A percentile compares a stretch with the other conserved stretches of the same genome.
Evolutionary conservation across 2,113 vertebrate species (phyloP).

Genomic region (Irena cyanogastra): DNA sequence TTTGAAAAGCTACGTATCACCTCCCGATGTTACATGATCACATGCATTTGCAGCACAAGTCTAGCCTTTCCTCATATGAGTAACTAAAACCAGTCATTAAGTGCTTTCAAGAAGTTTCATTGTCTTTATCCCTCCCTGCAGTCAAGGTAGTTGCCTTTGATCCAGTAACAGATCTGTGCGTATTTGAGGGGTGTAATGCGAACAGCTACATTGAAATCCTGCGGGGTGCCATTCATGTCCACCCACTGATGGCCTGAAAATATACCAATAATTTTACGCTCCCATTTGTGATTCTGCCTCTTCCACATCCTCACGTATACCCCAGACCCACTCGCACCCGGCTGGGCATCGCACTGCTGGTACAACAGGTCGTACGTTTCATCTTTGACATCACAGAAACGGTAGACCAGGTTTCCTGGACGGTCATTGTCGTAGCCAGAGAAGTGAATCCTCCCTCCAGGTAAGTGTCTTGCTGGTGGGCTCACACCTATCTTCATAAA

Average conservation of each 20-base stretch:
- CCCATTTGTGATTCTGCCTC: conserved; percentile 83
- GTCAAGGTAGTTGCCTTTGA: conserved; percentile 94
- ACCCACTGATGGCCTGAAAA: conserved; percentile 99
- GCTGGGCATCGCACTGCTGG: conserved; percentile 94
- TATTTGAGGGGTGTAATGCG: conserved; percentile 96
- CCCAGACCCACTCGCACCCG: conserved; percentile 92
- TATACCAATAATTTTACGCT: conserved; percentile 93
- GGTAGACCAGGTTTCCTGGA: conserved; percentile 87
- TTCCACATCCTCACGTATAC: conserved; percentile 96
- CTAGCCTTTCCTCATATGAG: conserved; percentile 38
- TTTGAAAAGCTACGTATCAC: conserved; percentile 12
- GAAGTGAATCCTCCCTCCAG: conserved; percentile 90
- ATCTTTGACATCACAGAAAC: conserved; percentile 90
- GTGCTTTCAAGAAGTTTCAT: background rate
- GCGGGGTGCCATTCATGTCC: conserved; percentile 84
- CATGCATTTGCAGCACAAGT: background rate
- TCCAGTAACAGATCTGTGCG: conserved; percentile 98
- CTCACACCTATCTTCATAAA: conserved; percentile 96
- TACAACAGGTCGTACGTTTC: conserved; percentile 93
- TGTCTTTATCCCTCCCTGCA: conserved; percentile 86
- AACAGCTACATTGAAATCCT: conserved; percentile 96
- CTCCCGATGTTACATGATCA: background rate
- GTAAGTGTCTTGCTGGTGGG: conserved; percentile 82
- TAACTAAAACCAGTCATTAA: conserved; percentile 48
- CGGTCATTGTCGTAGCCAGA: conserved; percentile 94